Conservation (phyloP, 2,113 vertebrate genomes). For the Phaethornis superciliosus region DNA sequence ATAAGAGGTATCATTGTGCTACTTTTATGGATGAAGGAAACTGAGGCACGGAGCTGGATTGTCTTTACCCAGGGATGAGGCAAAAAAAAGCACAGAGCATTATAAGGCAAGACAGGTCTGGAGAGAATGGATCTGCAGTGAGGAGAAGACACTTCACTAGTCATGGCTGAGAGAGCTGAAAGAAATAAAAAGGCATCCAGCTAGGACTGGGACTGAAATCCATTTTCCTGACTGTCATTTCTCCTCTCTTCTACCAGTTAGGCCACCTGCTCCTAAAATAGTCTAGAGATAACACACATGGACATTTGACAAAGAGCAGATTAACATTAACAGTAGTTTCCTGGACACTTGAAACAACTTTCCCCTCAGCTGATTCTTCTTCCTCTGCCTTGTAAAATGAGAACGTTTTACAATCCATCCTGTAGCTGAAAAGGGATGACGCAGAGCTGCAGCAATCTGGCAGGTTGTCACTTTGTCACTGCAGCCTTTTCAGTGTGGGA, state of each 20-base stretch:
- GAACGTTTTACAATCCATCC: neutral
- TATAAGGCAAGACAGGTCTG: neutral
- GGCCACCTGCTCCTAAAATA: neutral
- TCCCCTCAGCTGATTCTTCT: constrained; percentile 12
- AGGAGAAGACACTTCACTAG: neutral
- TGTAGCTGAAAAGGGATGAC: neutral
- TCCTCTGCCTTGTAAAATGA: neutral
- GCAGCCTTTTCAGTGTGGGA: neutral
- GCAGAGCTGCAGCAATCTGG: constrained; percentile 40
- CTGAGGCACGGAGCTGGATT: neutral
- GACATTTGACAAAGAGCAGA: neutral
- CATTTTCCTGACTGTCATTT: neutral
- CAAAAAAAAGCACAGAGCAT: neutral
- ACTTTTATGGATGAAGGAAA: neutral
- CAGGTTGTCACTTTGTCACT: neutral
- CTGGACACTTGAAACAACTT: neutral
- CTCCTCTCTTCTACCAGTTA: neutral
- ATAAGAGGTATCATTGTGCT: neutral
- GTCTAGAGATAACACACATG: fast-evolving
- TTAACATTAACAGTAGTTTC: neutral
- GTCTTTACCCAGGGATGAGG: neutral
- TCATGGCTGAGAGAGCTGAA: neutral
- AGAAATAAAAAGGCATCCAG: neutral
- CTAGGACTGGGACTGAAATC: neutral
- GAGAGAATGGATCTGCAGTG: neutral